A percentile compares a stretch with the other conserved stretches of the same genome.
phyloP scores from a whole-genome alignment of 2,797 vertebrate genomes.

The Buceros bicornis region DNA sequence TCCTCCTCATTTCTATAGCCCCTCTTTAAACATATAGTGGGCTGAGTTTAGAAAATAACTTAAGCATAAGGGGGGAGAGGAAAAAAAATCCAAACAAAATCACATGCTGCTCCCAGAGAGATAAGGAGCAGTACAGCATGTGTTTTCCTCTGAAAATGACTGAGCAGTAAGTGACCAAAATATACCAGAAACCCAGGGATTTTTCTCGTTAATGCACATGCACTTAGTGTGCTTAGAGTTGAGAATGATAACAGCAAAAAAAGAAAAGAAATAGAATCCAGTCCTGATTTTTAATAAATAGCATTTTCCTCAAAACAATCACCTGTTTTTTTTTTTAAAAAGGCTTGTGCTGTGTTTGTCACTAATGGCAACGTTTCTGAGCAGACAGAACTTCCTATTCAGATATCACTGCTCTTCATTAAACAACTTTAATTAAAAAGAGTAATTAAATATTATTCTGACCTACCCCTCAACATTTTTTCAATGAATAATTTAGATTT shows the following conservation, averaged over 20 bases:
- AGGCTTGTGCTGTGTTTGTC: neutral
- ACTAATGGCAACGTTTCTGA: neutral
- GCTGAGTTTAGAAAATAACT: neutral
- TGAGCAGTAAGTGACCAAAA: neutral
- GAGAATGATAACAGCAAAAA: neutral
- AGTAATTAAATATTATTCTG: neutral
- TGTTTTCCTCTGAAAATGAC: neutral
- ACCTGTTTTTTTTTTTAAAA: neutral
- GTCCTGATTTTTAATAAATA: neutral
- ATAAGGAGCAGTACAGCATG: neutral
- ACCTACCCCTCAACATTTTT: neutral
- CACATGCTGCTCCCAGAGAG: neutral
- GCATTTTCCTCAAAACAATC: neutral
- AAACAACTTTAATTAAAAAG: neutral
- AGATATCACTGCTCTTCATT: neutral
- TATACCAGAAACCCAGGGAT: neutral
- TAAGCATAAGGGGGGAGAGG: neutral
- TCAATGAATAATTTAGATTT: neutral
- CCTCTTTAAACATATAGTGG: neutral
- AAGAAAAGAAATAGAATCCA: neutral
- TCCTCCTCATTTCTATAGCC: neutral
- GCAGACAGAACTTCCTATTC: neutral
- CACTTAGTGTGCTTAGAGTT: neutral
- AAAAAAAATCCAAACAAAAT: neutral
- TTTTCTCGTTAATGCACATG: neutral